Evolutionary conservation across 1,140 invertebrate genomes (phyloP).

Genomic region (Babylonia areolata): DNA sequence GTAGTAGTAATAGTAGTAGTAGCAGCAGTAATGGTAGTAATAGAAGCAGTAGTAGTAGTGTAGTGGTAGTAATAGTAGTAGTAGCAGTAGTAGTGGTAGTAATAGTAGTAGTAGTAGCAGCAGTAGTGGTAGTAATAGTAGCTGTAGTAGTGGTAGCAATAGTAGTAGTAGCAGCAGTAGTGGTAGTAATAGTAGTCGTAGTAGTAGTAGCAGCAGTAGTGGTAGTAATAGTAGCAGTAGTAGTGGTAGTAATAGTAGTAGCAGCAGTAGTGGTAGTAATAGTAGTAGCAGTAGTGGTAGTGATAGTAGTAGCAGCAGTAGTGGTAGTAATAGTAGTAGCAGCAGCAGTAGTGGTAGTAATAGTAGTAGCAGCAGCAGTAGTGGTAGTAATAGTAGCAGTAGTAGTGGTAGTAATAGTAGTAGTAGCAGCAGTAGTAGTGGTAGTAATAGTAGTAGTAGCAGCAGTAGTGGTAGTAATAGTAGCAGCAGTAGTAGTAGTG

Average conservation of each 20-base stretch:
- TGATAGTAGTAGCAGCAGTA: background rate
- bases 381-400: background rate
- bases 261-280: background rate
- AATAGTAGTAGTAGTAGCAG: too few relatives aligned
- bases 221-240: background rate
- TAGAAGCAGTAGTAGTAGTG: too few relatives aligned
- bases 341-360: background rate
- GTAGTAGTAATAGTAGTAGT: too few relatives aligned
- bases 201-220: too few relatives aligned
- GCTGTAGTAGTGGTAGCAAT: too few relatives aligned
- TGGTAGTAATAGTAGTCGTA: too few relatives aligned
- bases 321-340: background rate
- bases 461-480: background rate
- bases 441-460: background rate
- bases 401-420: background rate
- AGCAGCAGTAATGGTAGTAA: too few relatives aligned
- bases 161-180: background rate
- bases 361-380: background rate
- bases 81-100: background rate
- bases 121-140: too few relatives aligned
- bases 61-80: background rate
- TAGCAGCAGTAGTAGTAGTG: background rate
- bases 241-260: background rate
- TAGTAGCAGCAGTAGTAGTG: background rate
- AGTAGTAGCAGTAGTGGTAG: background rate